phyloP scores from a whole-genome alignment of 30 jellyfish, hydroid and myxozoan species.

The Hydractinia echinata region DNA sequence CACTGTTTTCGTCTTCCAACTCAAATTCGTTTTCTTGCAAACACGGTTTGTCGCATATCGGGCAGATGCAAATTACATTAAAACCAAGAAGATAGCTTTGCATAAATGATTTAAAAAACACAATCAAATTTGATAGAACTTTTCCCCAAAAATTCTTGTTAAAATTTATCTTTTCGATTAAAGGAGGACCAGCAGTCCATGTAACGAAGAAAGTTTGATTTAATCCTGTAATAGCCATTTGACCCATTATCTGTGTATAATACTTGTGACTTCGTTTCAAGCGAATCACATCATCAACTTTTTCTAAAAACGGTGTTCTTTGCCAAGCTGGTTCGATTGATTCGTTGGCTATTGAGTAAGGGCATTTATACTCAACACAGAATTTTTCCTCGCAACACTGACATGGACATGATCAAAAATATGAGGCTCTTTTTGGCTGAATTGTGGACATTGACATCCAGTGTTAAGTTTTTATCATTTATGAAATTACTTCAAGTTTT shows the following conservation, averaged over 20 bases:
- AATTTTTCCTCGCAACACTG: constrained; percentile 9
- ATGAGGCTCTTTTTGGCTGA: too few relatives aligned
- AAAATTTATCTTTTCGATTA: constrained; percentile 12
- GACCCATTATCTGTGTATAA: constrained; percentile 28
- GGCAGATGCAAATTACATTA: constrained; percentile 7
- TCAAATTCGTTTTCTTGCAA: constrained; percentile 29
- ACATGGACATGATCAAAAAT: too few relatives aligned
- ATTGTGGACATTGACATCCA: too few relatives aligned
- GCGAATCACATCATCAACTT: background rate
- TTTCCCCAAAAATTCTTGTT: constrained; percentile 11
- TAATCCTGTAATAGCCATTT: constrained; percentile 28
- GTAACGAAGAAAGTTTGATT: constrained; percentile 25
- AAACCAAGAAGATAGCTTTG: constrained; percentile 26
- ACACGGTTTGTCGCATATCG: constrained; percentile 31
- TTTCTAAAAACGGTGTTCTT: constrained; percentile 7
- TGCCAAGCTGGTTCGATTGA: background rate
- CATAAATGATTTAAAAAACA: constrained; percentile 19
- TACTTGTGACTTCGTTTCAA: constrained; percentile 29
- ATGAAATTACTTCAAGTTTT: too few relatives aligned
- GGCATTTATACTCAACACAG: constrained; percentile 17
- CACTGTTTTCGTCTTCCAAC: constrained; percentile 25
- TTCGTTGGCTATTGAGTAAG: constrained; percentile 7
- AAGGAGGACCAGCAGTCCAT: constrained; percentile 6
- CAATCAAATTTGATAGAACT: constrained; percentile 1
- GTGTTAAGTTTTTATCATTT: too few relatives aligned